Evolutionary conservation across 2,888 invertebrate genomes (phyloP), one percentile per base, ranked within the genome.

Genomic region (Sphecodes monilicornis): DNA sequence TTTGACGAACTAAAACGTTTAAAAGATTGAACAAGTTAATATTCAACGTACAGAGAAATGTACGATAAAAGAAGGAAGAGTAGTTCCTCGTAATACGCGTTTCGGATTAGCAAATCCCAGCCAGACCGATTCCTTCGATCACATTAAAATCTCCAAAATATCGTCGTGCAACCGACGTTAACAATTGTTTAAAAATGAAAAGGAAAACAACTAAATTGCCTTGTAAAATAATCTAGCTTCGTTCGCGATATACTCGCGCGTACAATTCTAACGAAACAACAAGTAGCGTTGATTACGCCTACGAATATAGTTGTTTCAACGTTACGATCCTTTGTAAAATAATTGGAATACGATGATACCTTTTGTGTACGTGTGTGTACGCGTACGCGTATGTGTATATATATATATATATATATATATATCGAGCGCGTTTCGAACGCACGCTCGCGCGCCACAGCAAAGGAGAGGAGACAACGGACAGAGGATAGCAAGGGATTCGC

Each of bases 1-100:
- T 11, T n/a, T 11, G 10, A 69, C 66, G 4, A 29, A 73, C 54
- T 81, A 84, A 85, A 79, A 70, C 64, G 71, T 69, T 41, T 46
- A 29, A 80, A 70, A 50, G 32, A 76, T 69, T 11, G 16, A n/a
- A 39, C 16, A 32, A 64, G n/a, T 26, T 41, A 0, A 50, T 50
- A 22, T 22, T n/a, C 32, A 41, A 29, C 39, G 36, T 13, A 41
- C 68, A 46, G 4, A 26, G 36, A 71, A 76, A 68, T 32, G 66
- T 36, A 26, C 60, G 29, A 36, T 41, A 78, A 73, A 54, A n/a
- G 66, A 80, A 60, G 39, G 50, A 73, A 76, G 11, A 43, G 16
- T 3, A 70, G 50, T 50, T 50, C n/a, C 72, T 74, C 46, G 77
- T 74, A 82, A 80, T n/a, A 54, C 66, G 50, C 43, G n/a, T 54